Percentiles rank a stretch among this genome's conserved stretches.
phyloP scores from a whole-genome alignment of 2,113 vertebrate genomes.

The Gasterosteus aculeatus region DNA sequence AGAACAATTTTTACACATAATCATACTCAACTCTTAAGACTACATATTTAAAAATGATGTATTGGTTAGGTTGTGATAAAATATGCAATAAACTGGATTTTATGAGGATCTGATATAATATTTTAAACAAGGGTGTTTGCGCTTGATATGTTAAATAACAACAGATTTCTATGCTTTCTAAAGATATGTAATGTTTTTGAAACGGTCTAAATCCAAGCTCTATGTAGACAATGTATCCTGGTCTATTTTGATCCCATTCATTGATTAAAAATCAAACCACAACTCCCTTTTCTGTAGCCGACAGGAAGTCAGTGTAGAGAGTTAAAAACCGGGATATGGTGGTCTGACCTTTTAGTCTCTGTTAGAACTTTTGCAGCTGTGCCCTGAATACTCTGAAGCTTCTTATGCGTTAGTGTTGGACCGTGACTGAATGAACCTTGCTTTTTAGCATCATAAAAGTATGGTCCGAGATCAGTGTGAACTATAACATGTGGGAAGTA shows the following conservation, averaged over 20 bases:
- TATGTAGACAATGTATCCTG: neutral
- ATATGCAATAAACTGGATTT: too few relatives aligned
- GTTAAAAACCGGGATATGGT: neutral
- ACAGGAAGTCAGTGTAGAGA: neutral
- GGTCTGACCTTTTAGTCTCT: neutral
- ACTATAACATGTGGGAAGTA: neutral
- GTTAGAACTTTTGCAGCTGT: neutral
- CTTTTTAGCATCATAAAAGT: neutral
- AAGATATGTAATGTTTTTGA: neutral
- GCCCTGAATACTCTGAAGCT: neutral
- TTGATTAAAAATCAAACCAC: neutral
- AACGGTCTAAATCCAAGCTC: neutral
- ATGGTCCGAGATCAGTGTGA: neutral
- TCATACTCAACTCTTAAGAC: too few relatives aligned
- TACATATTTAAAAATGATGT: too few relatives aligned
- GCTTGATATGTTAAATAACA: neutral
- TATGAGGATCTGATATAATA: neutral
- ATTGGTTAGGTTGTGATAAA: too few relatives aligned
- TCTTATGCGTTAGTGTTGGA: neutral
- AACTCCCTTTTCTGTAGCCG: neutral
- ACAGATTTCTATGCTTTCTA: neutral
- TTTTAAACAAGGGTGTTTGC: neutral
- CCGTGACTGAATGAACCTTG: neutral
- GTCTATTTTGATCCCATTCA: neutral
- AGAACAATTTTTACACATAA: slow-evolving; percentile 42